phyloP scores from a whole-genome alignment of 2,888 invertebrate species.

The Amiota communis region DNA sequence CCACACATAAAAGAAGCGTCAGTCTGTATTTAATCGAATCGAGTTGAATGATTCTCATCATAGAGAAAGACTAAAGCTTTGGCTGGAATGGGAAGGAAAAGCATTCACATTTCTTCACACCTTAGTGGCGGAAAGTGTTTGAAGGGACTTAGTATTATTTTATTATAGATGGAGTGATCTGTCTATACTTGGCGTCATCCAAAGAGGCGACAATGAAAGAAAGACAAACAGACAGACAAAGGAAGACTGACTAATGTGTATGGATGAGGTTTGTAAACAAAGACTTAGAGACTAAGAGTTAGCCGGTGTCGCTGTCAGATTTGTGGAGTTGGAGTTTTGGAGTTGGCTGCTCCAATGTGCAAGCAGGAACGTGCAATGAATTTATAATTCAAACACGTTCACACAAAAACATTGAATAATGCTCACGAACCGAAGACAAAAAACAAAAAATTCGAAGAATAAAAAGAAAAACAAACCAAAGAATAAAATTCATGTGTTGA shows the following conservation, averaged over 20 bases:
- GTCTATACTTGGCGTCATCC: conserved; percentile 8
- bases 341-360: conserved; percentile 37
- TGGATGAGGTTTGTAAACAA: conserved; percentile 3
- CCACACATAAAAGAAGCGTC: neutral
- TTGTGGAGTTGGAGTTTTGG: neutral
- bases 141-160: neutral
- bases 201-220: neutral
- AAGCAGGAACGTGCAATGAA: conserved; percentile 59
- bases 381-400: conserved; percentile 68
- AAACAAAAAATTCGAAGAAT: neutral
- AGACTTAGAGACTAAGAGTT: neutral
- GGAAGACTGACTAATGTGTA: neutral
- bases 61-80: neutral
- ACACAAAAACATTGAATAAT: conserved; percentile 63
- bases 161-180: neutral
- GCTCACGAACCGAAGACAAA: conserved; percentile 41
- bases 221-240: conserved; percentile 25
- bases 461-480: neutral
- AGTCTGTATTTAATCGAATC: neutral
- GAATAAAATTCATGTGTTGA: conserved; percentile 9
- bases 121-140: neutral
- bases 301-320: neutral
- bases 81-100: too few species aligned
- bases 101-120: conserved; percentile 4
- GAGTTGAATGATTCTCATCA: neutral